These are phyloP conservation scores for Seriola quinqueradiata DNA, from an alignment of 2,113 vertebrate species.

Conservation along the genomic window DNA sequence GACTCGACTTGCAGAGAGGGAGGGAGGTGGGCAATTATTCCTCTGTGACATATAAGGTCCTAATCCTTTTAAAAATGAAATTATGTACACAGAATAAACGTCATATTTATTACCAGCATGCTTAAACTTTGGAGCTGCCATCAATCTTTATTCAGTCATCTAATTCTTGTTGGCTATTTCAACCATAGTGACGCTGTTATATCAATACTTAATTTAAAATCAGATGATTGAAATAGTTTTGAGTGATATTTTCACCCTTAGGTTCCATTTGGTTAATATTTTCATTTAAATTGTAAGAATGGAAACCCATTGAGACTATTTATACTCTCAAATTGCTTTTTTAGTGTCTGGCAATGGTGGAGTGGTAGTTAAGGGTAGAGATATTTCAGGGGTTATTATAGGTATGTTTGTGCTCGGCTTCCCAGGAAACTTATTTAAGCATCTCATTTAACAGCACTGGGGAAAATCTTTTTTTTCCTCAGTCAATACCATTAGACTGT, in stretches of 20 bases:
- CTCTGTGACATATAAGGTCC: conserved; percentile 52
- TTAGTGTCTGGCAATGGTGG: background rate
- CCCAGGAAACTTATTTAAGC: background rate
- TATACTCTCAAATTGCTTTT: background rate
- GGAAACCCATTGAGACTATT: background rate
- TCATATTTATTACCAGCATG: conserved; percentile 57
- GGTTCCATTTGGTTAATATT: background rate
- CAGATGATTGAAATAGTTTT: background rate
- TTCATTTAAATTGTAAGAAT: conserved; percentile 10
- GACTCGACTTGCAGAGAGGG: conserved; percentile 33
- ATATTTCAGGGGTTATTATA: background rate
- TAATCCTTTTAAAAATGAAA: conserved; percentile 66
- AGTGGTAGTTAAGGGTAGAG: background rate
- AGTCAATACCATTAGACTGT: background rate
- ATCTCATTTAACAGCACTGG: background rate
- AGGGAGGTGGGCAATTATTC: conserved; percentile 63
- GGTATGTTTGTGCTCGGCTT: background rate
- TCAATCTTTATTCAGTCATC: conserved; percentile 18
- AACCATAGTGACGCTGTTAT: conserved; percentile 8
- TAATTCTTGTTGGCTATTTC: conserved; percentile 11
- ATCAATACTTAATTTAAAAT: background rate
- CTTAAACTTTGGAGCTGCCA: conserved; percentile 29
- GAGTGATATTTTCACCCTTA: background rate
- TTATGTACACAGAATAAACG: conserved; percentile 48
- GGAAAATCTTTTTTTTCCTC: background rate